These are phyloP conservation scores for Seira musarum DNA, from an alignment of 2,888 invertebrate species.

Conservation along the genomic window DNA sequence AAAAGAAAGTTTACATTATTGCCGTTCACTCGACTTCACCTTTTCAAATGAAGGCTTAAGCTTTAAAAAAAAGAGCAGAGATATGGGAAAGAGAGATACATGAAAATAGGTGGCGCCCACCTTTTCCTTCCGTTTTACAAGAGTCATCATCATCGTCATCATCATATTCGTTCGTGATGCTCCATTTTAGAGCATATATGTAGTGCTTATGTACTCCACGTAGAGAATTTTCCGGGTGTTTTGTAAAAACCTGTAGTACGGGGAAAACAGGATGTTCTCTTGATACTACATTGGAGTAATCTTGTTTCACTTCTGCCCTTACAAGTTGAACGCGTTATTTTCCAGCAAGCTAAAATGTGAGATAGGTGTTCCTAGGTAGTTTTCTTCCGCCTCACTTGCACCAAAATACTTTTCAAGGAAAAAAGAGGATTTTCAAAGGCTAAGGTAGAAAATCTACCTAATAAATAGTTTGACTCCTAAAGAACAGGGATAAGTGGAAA, in stretches of 20 bases:
- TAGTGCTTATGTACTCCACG: no score
- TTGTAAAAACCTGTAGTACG: slow-evolving; percentile 34
- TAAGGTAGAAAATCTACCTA: no score
- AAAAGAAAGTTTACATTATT: slow-evolving; percentile 59
- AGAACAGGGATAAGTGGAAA: slow-evolving; percentile 18
- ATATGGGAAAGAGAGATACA: slow-evolving; percentile 16
- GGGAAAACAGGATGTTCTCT: slow-evolving; percentile 56
- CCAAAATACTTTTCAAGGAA: no score
- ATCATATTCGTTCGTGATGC: no score
- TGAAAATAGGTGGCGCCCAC: slow-evolving; percentile 36
- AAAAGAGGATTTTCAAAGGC: no score
- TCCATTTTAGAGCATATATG: no score
- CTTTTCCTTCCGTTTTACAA: slow-evolving; percentile 54
- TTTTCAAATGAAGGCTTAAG: slow-evolving; percentile 52
- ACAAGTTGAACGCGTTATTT: slow-evolving; percentile 34
- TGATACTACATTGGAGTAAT: no score
- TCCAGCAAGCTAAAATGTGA: slow-evolving; percentile 38
- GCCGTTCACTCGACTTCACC: slow-evolving; percentile 70
- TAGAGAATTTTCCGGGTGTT: no score
- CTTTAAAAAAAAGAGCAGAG: not conserved
- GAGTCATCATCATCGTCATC: slow-evolving; percentile 32
- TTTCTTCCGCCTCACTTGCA: slow-evolving; percentile 40
- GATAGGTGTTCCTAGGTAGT: slow-evolving; percentile 52
- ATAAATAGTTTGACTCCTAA: no score
- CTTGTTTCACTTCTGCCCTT: slow-evolving; percentile 40